These are phyloP conservation scores for Pipistrellus kuhlii DNA, from an alignment of 2,797 vertebrate species.

Conservation along the genomic window DNA sequence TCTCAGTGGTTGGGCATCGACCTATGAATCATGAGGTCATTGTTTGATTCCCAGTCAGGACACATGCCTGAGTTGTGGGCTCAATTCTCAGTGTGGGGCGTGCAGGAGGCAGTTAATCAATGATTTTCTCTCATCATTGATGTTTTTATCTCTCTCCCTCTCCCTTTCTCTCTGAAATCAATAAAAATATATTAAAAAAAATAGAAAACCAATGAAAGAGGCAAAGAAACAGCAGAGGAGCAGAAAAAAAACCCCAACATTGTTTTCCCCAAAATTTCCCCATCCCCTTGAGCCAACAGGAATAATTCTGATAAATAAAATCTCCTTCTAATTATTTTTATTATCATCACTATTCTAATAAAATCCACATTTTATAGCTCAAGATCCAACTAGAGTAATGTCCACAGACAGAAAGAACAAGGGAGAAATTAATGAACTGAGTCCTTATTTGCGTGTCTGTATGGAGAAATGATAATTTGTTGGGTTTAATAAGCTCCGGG, in stretches of 20 bases:
- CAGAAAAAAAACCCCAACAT: background rate
- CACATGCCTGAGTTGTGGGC: no score
- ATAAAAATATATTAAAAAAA: no score
- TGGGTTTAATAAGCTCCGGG: constrained; percentile 71
- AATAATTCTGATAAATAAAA: constrained; percentile 61
- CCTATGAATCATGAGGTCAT: no score
- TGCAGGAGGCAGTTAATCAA: no score
- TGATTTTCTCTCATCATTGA: no score
- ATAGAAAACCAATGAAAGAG: background rate
- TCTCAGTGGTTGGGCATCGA: no score
- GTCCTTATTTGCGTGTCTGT: constrained; percentile 71
- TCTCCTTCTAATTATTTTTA: constrained; percentile 75
- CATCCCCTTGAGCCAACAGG: background rate
- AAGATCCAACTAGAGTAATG: constrained; percentile 55
- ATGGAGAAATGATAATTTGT: constrained; percentile 67
- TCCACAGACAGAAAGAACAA: constrained; percentile 66
- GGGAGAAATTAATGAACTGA: constrained; percentile 71
- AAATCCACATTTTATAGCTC: constrained; percentile 66
- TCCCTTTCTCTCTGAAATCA: no score
- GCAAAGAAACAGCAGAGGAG: background rate
- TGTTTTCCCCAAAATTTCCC: background rate
- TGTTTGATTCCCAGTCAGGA: no score
- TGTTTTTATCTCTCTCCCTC: no score
- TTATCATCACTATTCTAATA: constrained; percentile 65
- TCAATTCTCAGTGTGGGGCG: no score